phyloP scores from a whole-genome alignment of 2,113 vertebrate genomes.

The Lethenteron reissneri region DNA sequence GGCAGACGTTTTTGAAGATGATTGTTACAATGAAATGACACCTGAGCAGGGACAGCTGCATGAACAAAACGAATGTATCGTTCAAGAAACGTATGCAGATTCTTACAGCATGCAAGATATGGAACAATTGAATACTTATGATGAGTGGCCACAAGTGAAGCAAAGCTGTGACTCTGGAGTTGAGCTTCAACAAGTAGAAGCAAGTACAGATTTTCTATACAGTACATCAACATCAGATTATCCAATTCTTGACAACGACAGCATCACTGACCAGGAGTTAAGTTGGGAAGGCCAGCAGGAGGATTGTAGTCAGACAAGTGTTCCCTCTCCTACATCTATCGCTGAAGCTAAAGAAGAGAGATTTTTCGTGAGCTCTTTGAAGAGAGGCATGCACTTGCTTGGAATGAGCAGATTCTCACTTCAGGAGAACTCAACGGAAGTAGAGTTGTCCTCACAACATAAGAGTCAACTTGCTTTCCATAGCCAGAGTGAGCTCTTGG shows the following conservation, averaged over 20 bases:
- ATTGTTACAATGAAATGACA: too few species aligned
- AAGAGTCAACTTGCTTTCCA: neutral
- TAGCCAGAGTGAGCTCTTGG: constrained; percentile 4
- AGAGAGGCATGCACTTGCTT: constrained; percentile 4
- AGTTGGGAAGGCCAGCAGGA: neutral
- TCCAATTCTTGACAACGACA: constrained; percentile 2
- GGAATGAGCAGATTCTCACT: constrained; percentile 3
- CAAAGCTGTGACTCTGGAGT: constrained; percentile 2
- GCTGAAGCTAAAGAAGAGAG: neutral
- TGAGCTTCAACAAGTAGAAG: neutral
- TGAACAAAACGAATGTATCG: too few species aligned
- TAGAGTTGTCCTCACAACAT: neutral
- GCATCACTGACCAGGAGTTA: neutral
- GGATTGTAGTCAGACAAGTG: neutral
- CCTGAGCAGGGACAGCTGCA: too few species aligned
- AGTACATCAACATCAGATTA: neutral
- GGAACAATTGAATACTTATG: too few species aligned
- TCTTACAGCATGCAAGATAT: too few species aligned
- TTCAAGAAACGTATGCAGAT: too few species aligned
- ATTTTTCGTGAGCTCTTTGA: neutral
- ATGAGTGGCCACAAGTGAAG: neutral
- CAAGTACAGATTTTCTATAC: neutral
- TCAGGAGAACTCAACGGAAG: neutral
- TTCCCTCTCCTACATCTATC: neutral
- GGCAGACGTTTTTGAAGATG: too few species aligned